Evolutionary conservation across 2,888 invertebrate species (phyloP).

Genomic region (Torymus aiolomorphi): DNA sequence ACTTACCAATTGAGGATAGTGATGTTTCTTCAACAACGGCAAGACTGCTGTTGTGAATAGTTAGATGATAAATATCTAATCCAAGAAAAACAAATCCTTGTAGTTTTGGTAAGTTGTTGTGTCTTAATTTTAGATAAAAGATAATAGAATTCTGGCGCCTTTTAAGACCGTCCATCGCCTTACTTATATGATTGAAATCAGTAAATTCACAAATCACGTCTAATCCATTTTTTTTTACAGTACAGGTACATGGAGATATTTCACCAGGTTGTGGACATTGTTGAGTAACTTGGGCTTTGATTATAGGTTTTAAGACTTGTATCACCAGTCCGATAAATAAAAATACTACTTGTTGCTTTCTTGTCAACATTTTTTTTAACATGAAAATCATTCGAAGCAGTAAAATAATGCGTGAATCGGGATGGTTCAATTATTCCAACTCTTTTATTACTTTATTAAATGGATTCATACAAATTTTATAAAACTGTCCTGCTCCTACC

Average conservation of each 20-base stretch:
- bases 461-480: too few relatives aligned
- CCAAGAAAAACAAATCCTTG: conserved; percentile 92
- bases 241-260: conserved; percentile 88
- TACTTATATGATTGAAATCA: conserved; percentile 85
- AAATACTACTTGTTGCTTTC: too few relatives aligned
- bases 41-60: conserved; percentile 91
- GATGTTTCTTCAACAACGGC: conserved; percentile 92
- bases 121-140: conserved; percentile 91
- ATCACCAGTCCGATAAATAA: conserved; percentile 7
- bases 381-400: too few relatives aligned
- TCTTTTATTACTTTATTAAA: too few relatives aligned
- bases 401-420: too few relatives aligned
- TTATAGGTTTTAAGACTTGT: conserved; percentile 3
- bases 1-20: conserved; percentile 89
- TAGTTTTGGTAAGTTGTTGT: conserved; percentile 89
- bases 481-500: too few relatives aligned
- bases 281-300: conserved; percentile 77
- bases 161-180: conserved; percentile 89
- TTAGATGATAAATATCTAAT: conserved; percentile 90
- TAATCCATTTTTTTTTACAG: conserved; percentile 91
- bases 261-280: conserved; percentile 86
- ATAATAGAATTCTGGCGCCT: conserved; percentile 87
- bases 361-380: too few relatives aligned
- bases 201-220: conserved; percentile 93
- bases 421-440: too few relatives aligned